phyloP scores from a whole-genome alignment of 1,140 invertebrate species.

The Scylla paramamosain region DNA sequence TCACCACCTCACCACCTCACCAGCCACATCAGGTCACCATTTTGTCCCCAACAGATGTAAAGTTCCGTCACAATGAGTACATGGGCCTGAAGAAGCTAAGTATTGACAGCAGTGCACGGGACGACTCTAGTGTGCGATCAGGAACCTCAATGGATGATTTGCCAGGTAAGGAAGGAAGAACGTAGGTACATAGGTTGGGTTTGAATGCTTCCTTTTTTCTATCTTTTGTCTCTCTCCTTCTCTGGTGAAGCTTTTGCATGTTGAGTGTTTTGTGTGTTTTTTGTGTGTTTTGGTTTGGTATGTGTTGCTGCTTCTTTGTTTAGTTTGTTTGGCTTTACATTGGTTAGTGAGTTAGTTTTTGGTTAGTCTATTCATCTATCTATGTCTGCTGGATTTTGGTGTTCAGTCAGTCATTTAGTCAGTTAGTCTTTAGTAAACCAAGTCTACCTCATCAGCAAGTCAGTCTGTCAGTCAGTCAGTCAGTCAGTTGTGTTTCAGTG shows the following conservation, averaged over 20 bases:
- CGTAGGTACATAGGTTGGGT: not conserved
- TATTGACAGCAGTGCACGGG: conserved; percentile 67
- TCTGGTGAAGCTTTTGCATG: conserved; percentile 36
- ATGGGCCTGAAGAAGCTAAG: conserved; percentile 75
- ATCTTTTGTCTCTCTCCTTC: not conserved
- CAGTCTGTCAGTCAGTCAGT: no score
- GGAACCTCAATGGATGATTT: conserved; percentile 69
- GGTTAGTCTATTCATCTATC: no score
- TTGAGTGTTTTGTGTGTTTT: conserved; percentile 18
- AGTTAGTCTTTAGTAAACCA: no score
- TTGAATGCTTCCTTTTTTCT: conserved; percentile 5
- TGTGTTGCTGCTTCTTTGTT: no score
- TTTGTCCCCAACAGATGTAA: conserved; percentile 73
- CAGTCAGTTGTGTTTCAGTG: no score
- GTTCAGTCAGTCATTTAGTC: no score
- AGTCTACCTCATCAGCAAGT: no score
- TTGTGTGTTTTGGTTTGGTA: no score
- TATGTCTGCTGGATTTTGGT: no score
- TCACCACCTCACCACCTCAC: not conserved
- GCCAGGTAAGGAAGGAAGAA: conserved; percentile 47
- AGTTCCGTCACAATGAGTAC: conserved; percentile 75
- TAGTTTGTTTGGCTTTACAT: no score
- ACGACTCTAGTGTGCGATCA: conserved; percentile 71
- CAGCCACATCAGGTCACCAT: conserved; percentile 30
- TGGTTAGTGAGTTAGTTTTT: no score